A percentile compares a stretch with the other conserved stretches of the same genome.
These are phyloP conservation scores for Synodontis membranacea DNA, from an alignment of 2,113 vertebrate species.

Conservation along the genomic window DNA sequence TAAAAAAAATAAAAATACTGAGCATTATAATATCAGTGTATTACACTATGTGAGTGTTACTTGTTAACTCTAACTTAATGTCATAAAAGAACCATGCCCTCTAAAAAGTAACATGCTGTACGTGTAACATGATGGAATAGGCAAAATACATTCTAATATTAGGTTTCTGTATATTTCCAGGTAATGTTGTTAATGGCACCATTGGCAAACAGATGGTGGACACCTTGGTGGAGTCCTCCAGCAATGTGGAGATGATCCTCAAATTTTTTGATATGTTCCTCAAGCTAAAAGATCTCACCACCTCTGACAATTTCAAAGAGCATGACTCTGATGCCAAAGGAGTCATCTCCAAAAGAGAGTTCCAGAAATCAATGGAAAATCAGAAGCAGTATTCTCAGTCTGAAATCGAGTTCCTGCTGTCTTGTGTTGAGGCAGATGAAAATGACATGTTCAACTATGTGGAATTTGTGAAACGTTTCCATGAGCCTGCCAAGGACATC, in stretches of 20 bases:
- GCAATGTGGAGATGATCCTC: conserved; percentile 98
- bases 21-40: background rate
- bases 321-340: conserved; percentile 91
- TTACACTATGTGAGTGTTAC: background rate
- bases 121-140: background rate
- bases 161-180: conserved; percentile 63
- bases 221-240: conserved; percentile 94
- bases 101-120: background rate
- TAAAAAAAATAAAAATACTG: too few species aligned
- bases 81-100: background rate
- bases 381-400: conserved; percentile 95
- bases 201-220: conserved; percentile 99
- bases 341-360: conserved; percentile 95
- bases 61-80: background rate
- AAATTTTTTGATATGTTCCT: conserved; percentile 99
- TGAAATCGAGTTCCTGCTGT: conserved; percentile 94
- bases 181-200: conserved; percentile 97
- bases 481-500: conserved; percentile 96
- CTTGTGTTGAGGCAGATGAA: conserved; percentile 93
- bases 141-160: conserved; percentile 5
- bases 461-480: conserved; percentile 94
- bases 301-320: conserved; percentile 92
- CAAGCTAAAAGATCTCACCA: conserved; percentile 95
- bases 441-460: conserved; percentile 96
- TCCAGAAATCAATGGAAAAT: conserved; percentile 98